phyloP scores from a whole-genome alignment of 2,888 invertebrate genomes.

The Synanthedon andrenaeformis region DNA sequence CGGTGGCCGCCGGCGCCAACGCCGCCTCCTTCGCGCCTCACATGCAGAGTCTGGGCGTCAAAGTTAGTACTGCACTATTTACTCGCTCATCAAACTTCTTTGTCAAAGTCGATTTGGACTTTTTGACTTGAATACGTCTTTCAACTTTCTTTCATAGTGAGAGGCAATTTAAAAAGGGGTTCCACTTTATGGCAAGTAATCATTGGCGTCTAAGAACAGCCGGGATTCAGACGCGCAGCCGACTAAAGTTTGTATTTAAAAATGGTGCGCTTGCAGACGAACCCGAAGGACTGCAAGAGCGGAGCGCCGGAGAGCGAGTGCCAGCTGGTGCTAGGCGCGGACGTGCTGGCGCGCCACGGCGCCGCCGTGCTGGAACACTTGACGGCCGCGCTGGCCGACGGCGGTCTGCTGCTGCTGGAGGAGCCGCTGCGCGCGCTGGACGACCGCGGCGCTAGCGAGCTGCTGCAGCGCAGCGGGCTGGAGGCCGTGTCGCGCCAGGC shows the following conservation, averaged over 20 bases:
- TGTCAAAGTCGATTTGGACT: slow-evolving; percentile 6
- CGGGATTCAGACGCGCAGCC: too few relatives aligned
- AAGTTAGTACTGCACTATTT: slow-evolving; percentile 44
- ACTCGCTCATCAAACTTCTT: too few relatives aligned
- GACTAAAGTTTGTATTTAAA: not conserved
- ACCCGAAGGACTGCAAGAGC: slow-evolving; percentile 69
- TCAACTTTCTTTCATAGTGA: too few relatives aligned
- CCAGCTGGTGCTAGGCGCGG: slow-evolving; percentile 76
- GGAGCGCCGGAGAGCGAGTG: slow-evolving; percentile 75
- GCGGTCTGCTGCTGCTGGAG: slow-evolving; percentile 81
- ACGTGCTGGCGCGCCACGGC: slow-evolving; percentile 72
- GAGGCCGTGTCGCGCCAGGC: slow-evolving; percentile 60
- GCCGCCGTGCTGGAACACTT: slow-evolving; percentile 67
- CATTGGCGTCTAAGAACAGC: too few relatives aligned
- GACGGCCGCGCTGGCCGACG: slow-evolving; percentile 72
- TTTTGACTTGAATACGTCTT: too few relatives aligned
- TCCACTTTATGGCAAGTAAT: too few relatives aligned
- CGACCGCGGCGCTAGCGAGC: slow-evolving; percentile 38
- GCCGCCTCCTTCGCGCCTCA: slow-evolving; percentile 62
- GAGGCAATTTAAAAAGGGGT: too few relatives aligned
- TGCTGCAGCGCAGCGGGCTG: slow-evolving; percentile 35
- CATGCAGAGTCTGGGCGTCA: slow-evolving; percentile 73
- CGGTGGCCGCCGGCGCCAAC: slow-evolving; percentile 62
- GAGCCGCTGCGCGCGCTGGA: slow-evolving; percentile 68
- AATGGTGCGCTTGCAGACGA: slow-evolving; percentile 15